Base-by-base conservation (phyloP, 2,797 vertebrate species). In the Fistularia tabacaria region DNA sequence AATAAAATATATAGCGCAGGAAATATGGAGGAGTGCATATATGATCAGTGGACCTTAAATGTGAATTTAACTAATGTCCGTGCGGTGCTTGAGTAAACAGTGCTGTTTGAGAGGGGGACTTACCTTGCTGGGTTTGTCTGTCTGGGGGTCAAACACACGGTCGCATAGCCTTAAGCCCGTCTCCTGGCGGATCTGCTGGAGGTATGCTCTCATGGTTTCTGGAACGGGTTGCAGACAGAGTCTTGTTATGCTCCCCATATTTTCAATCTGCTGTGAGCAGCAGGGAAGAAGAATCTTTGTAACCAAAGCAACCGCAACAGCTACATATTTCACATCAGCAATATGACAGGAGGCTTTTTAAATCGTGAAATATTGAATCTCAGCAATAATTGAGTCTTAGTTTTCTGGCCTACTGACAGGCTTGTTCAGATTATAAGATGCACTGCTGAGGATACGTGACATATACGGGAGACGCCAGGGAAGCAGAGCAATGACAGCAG, bases 41-140 rank as follows among this genome's bases (percentile, higher is more conserved):
- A 38, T 38, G 46, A 14, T 9, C 45, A 46, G 14, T 14, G 25
- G 25, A 25, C 25, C 25, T 25, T 25, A 2, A 25, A 2, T 25
- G 25, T 25, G 25, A 25, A 25, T 25, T 25, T 25, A 25, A 25
- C 25, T 25, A 25, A 25, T 25, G 25, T 25, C 25, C 5, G 25
- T 25, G 5, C 25, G 25, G 2, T 25, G 25, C 3, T 4, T 47
- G 7, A 43, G 10, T 6, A 43, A 6, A 12, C 38, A 3, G 8
- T 47, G 44, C 13, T n/a, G 39, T 7, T 14, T 38, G n/a, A 55
- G 25, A 25, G 25, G 25, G 25, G 25, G 25, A 25, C 83, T 91
- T 76, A 97, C 97, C 92, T 99, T 99, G 89, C 94, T 99, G 10
- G 97, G 97, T 78, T 98, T 99, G 87, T 99, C 97, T 47, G 94